Percentiles rank a stretch among this genome's conserved stretches.
Evolutionary conservation across 2,113 vertebrate species (phyloP).

Genomic region (Asarcornis scutulata): DNA sequence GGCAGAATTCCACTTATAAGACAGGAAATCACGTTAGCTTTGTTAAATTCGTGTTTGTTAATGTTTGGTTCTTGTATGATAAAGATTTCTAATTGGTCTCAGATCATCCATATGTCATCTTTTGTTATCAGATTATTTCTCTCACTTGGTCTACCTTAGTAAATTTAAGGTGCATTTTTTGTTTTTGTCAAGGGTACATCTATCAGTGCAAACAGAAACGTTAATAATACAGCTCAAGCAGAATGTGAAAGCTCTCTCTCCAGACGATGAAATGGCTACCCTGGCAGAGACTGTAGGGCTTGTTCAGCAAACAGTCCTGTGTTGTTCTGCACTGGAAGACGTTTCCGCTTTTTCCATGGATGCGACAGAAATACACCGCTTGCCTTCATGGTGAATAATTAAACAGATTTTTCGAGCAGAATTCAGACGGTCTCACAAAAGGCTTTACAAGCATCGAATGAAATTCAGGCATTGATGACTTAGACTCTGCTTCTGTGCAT

Average conservation of each 20-base stretch:
- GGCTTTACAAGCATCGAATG: background rate
- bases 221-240: background rate
- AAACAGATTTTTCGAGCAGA: background rate
- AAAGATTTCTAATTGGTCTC: background rate
- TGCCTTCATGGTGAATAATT: background rate
- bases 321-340: slow-evolving; percentile 10
- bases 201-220: background rate
- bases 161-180: background rate
- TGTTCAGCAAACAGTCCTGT: background rate
- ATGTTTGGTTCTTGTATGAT: background rate
- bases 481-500: background rate
- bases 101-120: background rate
- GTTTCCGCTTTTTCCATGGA: background rate
- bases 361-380: background rate
- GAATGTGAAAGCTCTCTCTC: background rate
- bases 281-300: background rate
- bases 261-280: background rate
- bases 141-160: background rate
- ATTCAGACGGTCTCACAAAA: background rate
- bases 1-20: background rate
- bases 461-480: background rate
- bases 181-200: background rate
- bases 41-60: slow-evolving; percentile 12
- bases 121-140: background rate
- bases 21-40: background rate